phyloP scores from a whole-genome alignment of 1,140 invertebrate species.

The Subanguina moxae region DNA sequence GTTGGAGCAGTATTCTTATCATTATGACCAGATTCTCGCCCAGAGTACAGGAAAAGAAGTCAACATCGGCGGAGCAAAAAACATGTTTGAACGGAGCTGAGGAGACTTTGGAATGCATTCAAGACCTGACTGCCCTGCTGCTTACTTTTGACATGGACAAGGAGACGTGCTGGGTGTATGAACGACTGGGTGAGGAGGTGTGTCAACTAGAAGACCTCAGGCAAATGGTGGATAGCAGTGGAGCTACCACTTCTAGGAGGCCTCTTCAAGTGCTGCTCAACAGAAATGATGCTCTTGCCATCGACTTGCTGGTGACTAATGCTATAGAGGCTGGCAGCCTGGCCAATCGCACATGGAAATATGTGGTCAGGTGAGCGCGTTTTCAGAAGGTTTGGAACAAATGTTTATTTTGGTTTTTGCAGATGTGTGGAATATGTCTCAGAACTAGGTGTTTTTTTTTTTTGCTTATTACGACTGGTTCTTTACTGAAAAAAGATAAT shows the following conservation, averaged over 20 bases:
- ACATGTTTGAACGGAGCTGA: conserved; percentile 22
- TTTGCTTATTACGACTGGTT: too few relatives aligned
- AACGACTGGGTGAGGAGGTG: conserved; percentile 22
- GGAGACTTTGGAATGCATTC: conserved; percentile 21
- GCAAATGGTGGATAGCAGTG: conserved; percentile 7
- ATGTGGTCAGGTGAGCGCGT: conserved; percentile 12
- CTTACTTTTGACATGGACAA: conserved; percentile 23
- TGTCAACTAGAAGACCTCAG: conserved; percentile 27
- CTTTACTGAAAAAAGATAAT: too few relatives aligned
- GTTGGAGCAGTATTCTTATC: conserved; percentile 28
- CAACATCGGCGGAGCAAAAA: not conserved
- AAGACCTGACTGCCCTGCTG: conserved; percentile 13
- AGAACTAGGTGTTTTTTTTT: conserved; percentile 26
- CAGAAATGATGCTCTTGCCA: conserved; percentile 7
- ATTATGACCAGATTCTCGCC: conserved; percentile 25
- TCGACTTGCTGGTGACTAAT: conserved; percentile 18
- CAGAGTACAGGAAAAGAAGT: conserved; percentile 15
- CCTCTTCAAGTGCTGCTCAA: conserved; percentile 20
- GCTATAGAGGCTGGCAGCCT: conserved; percentile 15
- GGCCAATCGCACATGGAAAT: conserved; percentile 11
- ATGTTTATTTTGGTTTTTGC: not conserved
- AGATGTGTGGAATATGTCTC: conserved; percentile 21
- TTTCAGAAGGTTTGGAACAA: not conserved
- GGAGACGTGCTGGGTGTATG: conserved; percentile 25
- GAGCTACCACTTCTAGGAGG: conserved; percentile 16